Percentiles rank a stretch among this genome's conserved stretches.
Evolutionary conservation across 2,113 vertebrate species (phyloP).

Genomic region (Dicrurus megarhynchus): DNA sequence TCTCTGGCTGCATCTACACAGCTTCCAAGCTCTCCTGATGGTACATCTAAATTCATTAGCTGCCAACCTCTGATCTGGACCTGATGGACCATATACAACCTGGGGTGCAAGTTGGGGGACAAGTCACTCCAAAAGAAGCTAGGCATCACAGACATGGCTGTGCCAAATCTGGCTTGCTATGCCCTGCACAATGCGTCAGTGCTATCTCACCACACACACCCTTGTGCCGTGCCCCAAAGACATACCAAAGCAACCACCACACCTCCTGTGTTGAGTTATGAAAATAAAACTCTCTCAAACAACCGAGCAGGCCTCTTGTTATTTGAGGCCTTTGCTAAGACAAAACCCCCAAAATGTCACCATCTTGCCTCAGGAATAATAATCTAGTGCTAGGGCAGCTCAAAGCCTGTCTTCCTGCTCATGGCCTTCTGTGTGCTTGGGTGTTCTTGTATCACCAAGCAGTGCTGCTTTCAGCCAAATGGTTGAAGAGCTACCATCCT

Average conservation of each 20-base stretch:
- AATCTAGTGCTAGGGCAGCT: neutral
- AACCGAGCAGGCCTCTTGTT: neutral
- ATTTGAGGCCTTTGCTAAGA: neutral
- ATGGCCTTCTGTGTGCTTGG: neutral
- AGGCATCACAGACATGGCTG: neutral
- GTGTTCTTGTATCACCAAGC: neutral
- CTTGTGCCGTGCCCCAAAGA: slow-evolving; percentile 46
- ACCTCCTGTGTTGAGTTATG: neutral
- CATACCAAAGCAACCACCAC: slow-evolving; percentile 56
- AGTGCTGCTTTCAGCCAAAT: neutral
- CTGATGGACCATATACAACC: neutral
- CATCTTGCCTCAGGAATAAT: neutral
- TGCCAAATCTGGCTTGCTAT: slow-evolving; percentile 12
- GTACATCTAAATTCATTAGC: neutral
- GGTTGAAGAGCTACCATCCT: neutral
- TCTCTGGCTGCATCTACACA: neutral
- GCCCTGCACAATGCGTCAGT: neutral
- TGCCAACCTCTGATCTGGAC: neutral
- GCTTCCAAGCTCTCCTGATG: neutral
- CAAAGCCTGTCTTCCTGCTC: neutral
- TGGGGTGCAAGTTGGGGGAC: rapidly evolving
- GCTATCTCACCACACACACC: slow-evolving; percentile 37
- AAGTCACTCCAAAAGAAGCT: neutral
- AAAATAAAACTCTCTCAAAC: neutral
- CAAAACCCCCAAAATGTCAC: neutral